These are phyloP conservation scores for Vulpes ferrilata DNA, from an alignment of 2,113 vertebrate genomes.

Conservation along the genomic window DNA sequence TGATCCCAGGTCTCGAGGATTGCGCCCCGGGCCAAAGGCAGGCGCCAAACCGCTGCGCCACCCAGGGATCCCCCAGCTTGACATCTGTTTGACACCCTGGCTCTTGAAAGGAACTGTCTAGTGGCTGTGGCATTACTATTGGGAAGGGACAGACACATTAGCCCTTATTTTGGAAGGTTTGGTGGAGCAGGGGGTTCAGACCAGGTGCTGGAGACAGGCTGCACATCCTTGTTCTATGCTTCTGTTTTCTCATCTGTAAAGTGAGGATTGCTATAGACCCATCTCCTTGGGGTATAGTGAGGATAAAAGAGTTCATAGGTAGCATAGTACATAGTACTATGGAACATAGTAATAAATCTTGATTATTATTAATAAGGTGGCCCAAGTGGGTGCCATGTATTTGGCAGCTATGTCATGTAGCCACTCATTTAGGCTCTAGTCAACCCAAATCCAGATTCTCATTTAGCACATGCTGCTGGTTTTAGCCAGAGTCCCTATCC, in stretches of 20 bases:
- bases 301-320: neutral
- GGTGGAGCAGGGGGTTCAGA: neutral
- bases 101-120: neutral
- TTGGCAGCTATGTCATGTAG: neutral
- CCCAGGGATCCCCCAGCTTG: neutral
- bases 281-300: neutral
- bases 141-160: neutral
- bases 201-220: neutral
- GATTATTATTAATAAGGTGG: neutral
- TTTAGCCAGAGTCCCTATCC: neutral
- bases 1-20: too few species aligned
- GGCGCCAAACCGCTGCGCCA: too few species aligned
- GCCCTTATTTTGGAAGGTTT: neutral
- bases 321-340: neutral
- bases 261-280: neutral
- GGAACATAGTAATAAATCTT: neutral
- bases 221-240: neutral
- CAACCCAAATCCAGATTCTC: neutral
- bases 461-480: fast-evolving
- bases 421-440: neutral
- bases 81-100: neutral
- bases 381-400: neutral
- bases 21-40: too few species aligned
- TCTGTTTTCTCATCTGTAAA: neutral
- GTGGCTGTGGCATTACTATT: neutral